phyloP scores from a whole-genome alignment of 2,888 invertebrate species.

The Dynastes maya region DNA sequence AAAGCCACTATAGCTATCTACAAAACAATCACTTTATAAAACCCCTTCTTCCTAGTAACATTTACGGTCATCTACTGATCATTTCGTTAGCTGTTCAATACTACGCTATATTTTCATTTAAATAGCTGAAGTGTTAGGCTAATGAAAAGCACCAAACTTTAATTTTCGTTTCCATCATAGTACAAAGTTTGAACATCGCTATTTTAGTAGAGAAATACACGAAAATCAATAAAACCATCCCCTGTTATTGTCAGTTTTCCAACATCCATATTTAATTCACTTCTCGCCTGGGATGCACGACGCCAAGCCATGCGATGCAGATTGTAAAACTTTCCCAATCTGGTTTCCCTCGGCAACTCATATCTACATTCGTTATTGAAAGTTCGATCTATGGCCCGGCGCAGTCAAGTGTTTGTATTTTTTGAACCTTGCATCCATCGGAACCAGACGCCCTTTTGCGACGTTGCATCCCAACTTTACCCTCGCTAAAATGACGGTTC shows the following conservation, averaged over 20 bases:
- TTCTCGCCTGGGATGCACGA: slow-evolving; percentile 68
- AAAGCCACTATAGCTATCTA: no score
- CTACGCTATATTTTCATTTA: no score
- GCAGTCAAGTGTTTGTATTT: slow-evolving; percentile 56
- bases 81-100: no score
- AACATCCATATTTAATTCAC: slow-evolving; percentile 64
- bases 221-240: slow-evolving; percentile 31
- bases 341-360: slow-evolving; percentile 55
- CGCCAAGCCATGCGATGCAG: slow-evolving; percentile 69
- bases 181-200: no score
- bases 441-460: slow-evolving; percentile 51
- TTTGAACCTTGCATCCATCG: slow-evolving; percentile 54
- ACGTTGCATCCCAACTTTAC: slow-evolving; percentile 52
- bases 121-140: no score
- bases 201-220: no score
- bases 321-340: slow-evolving; percentile 70
- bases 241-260: slow-evolving; percentile 58
- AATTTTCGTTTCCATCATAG: no score
- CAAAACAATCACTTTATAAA: no score
- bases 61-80: no score
- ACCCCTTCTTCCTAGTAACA: no score
- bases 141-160: no score
- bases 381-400: slow-evolving; percentile 55
- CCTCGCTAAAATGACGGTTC: no score
- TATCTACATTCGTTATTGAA: slow-evolving; percentile 54